These are phyloP conservation scores for Machaerirhynchus nigripectus DNA, from an alignment of 2,113 vertebrate species.

Conservation along the genomic window DNA sequence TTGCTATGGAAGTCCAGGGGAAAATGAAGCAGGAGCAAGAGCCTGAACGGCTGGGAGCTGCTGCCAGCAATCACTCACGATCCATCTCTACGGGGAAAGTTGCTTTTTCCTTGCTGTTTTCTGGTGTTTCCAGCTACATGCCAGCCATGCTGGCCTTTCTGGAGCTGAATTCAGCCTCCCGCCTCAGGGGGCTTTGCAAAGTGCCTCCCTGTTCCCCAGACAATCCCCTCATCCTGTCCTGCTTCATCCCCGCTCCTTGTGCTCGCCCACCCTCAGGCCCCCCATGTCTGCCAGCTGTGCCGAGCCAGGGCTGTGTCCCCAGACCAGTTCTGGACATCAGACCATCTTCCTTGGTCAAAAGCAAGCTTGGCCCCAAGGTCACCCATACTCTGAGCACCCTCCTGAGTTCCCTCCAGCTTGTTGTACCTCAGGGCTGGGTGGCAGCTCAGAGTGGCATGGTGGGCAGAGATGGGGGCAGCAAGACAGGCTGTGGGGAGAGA, in stretches of 20 bases:
- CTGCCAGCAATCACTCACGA: conserved; percentile 78
- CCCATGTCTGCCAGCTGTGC: accelerated
- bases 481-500: background rate
- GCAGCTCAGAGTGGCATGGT: background rate
- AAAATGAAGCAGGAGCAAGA: conserved; percentile 60
- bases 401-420: accelerated
- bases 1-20: conserved; percentile 79
- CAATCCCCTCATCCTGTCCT: background rate
- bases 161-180: background rate
- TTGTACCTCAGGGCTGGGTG: background rate
- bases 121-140: background rate
- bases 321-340: accelerated
- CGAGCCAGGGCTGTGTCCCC: accelerated
- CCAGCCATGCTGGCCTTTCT: background rate
- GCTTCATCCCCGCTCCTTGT: background rate
- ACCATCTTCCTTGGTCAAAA: background rate
- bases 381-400: background rate
- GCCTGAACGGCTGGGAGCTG: conserved; percentile 75
- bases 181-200: background rate
- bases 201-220: background rate
- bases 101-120: background rate
- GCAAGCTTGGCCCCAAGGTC: background rate
- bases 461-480: background rate
- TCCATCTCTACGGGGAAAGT: background rate
- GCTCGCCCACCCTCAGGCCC: accelerated